These are phyloP conservation scores for Sorex maritimensis DNA, from an alignment of 2,797 vertebrate species.

Conservation along the genomic window DNA sequence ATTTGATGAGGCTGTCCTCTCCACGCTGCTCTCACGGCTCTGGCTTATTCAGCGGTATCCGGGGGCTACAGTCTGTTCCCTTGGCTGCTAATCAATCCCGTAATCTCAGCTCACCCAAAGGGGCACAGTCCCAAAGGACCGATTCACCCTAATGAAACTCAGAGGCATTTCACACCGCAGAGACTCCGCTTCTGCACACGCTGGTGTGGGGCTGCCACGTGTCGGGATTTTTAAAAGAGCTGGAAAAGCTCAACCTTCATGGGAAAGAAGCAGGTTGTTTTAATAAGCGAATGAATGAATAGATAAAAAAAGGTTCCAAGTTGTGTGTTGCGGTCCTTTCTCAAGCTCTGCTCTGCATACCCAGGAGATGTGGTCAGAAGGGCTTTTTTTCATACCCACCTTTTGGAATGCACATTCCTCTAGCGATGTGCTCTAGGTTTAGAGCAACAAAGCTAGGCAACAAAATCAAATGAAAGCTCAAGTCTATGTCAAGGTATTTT, in stretches of 20 bases:
- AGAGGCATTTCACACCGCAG: conserved; percentile 34
- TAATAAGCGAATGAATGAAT: background rate
- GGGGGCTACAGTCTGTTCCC: conserved; percentile 15
- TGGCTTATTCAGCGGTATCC: conserved; percentile 24
- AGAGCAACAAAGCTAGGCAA: background rate
- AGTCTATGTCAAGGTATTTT: background rate
- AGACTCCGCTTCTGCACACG: background rate
- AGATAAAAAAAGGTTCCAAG: background rate
- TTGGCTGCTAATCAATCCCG: conserved; percentile 32
- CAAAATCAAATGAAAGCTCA: background rate
- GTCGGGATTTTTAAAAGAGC: background rate
- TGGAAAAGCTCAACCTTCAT: background rate
- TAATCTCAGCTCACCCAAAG: conserved; percentile 44
- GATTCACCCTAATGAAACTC: conserved; percentile 41
- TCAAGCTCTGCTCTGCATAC: background rate
- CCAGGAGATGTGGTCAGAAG: background rate
- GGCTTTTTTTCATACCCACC: background rate
- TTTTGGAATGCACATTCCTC: background rate
- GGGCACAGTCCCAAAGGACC: background rate
- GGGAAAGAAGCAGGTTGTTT: background rate
- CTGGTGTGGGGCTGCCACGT: too few species aligned
- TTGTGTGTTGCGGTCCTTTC: background rate
- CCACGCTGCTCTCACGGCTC: background rate
- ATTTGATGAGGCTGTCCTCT: background rate
- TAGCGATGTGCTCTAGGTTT: background rate